Evolutionary conservation across 1,140 invertebrate species (phyloP).

Genomic region (Carposina sasakii): DNA sequence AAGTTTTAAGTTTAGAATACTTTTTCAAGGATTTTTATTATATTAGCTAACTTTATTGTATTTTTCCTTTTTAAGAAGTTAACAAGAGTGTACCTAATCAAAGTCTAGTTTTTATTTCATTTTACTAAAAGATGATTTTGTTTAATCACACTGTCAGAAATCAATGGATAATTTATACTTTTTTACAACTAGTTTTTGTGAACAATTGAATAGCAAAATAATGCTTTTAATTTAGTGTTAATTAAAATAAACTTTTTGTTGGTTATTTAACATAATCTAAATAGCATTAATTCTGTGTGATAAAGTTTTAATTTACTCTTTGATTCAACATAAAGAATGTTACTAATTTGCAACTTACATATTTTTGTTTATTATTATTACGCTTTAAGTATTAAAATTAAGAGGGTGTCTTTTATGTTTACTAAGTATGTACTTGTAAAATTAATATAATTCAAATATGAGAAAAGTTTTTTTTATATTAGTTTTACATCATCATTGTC

Average conservation of each 20-base stretch:
- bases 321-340: no score
- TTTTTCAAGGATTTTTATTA: constrained; percentile 34
- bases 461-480: no score
- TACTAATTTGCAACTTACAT: constrained; percentile 13
- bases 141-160: constrained; percentile 25
- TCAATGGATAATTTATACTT: constrained; percentile 26
- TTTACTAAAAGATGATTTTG: constrained; percentile 32
- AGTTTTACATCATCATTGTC: no score
- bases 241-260: constrained; percentile 18
- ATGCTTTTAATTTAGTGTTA: constrained; percentile 15
- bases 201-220: constrained; percentile 12
- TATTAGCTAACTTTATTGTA: constrained; percentile 28
- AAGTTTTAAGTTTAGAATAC: constrained; percentile 28
- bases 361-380: constrained; percentile 22
- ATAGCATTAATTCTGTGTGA: no score
- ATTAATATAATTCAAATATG: no score
- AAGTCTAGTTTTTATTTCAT: constrained; percentile 30
- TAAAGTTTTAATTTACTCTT: no score
- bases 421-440: no score
- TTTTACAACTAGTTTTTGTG: constrained; percentile 27
- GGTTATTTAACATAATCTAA: no score
- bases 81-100: constrained; percentile 29
- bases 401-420: no score
- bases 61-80: constrained; percentile 32
- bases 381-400: constrained; percentile 24